These are phyloP conservation scores for Poicephalus meyeri DNA, from an alignment of 2,113 vertebrate genomes.

Conservation along the genomic window DNA sequence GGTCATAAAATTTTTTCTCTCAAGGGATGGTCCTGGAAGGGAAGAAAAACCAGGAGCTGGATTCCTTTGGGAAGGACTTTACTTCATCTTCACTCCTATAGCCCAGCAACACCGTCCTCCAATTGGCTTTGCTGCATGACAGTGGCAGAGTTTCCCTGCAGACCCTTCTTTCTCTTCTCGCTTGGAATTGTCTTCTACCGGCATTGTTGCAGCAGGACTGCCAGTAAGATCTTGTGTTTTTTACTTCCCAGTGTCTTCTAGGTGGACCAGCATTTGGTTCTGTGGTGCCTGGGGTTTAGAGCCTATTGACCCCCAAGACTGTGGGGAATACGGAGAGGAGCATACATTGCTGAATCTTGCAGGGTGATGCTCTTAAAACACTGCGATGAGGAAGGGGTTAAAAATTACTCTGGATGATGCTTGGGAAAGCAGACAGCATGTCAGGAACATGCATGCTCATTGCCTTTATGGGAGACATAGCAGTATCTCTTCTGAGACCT, in stretches of 20 bases:
- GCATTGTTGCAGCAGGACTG: background rate
- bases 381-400: conserved; percentile 35
- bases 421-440: conserved; percentile 38
- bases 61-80: conserved; percentile 58
- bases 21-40: conserved; percentile 38
- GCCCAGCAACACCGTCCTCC: conserved; percentile 68
- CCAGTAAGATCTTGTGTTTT: conserved; percentile 4
- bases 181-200: background rate
- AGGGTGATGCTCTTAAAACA: background rate
- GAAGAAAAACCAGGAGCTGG: conserved; percentile 25
- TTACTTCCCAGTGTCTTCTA: background rate
- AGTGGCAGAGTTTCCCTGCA: conserved; percentile 50
- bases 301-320: background rate
- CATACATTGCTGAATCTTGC: background rate
- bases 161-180: conserved; percentile 24
- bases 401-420: conserved; percentile 24
- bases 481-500: background rate
- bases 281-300: background rate
- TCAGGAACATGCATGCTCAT: conserved; percentile 23
- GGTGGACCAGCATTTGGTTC: background rate
- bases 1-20: background rate
- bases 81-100: conserved; percentile 51
- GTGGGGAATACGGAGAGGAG: background rate
- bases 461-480: background rate
- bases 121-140: conserved; percentile 54